Conservation (phyloP, 1,140 invertebrate genomes). For the Drosophila sucinea region DNA sequence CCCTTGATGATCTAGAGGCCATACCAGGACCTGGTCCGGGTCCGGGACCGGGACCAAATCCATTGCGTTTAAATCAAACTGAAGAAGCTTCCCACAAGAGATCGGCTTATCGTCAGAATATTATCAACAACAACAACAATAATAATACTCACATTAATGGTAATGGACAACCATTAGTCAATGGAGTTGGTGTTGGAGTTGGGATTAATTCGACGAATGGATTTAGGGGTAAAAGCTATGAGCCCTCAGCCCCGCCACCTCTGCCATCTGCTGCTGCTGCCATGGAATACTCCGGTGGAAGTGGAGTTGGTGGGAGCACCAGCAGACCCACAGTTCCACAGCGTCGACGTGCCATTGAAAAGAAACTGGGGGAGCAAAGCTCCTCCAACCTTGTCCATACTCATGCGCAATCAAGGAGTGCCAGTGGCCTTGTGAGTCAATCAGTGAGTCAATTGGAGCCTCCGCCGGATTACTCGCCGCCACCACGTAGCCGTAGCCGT, state of each 20-base stretch:
- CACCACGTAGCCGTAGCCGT: slow-evolving; percentile 83
- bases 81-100: slow-evolving; percentile 57
- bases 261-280: neutral
- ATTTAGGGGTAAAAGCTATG: slow-evolving; percentile 56
- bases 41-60: neutral
- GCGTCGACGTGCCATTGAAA: slow-evolving; percentile 84
- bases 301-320: slow-evolving; percentile 40
- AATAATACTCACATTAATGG: slow-evolving; percentile 14
- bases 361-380: slow-evolving; percentile 68
- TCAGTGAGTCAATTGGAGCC: slow-evolving; percentile 84
- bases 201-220: slow-evolving; percentile 28
- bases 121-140: slow-evolving; percentile 32
- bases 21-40: slow-evolving; percentile 44
- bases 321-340: slow-evolving; percentile 85
- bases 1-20: slow-evolving; percentile 67
- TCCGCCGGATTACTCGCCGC: slow-evolving; percentile 88
- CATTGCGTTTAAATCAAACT: slow-evolving; percentile 16
- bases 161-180: slow-evolving; percentile 15
- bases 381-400: neutral
- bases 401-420: slow-evolving; percentile 16
- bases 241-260: slow-evolving; percentile 15
- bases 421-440: slow-evolving; percentile 11
- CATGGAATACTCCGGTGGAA: slow-evolving; percentile 36
- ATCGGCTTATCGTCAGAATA: slow-evolving; percentile 43
- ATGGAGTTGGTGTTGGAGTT: slow-evolving; percentile 13